Base-by-base conservation (phyloP, 2,113 vertebrate species). In the Zosterops lateralis region DNA sequence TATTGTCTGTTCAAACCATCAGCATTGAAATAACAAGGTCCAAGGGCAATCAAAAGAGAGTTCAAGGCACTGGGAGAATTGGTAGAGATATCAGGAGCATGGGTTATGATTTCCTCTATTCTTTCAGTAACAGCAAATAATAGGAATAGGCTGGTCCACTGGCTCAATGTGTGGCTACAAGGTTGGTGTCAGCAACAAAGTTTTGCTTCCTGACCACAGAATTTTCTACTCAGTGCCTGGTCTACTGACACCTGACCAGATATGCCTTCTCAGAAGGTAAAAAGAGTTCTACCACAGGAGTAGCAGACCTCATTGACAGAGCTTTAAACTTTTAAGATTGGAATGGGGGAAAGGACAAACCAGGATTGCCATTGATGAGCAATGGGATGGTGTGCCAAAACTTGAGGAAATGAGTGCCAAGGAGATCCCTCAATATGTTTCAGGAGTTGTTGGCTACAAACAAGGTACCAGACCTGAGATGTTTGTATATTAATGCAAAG, bases 221-320 rank as follows among this genome's bases (percentile, higher is more conserved):
- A 32, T 32, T 29, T 34, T 50, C 13, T 36, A 17, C 6, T 42
- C 20, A 58, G 20, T 0, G 0, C 20, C 44, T 58, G 31, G 10
- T 66, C 20, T 25, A 21, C 17, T 44, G 36, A 32, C 36, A 15
- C 14, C 3, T 44, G 14, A 44, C 5, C 14, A 32, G 32, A 15
- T 32, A 25, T 12, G 11, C 5, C 7, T 51, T 44, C 26, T 67
- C 17, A 22, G 18, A 36, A 36, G 7, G 17, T 8, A 31, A 44
- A 34, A 36, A 31, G 10, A 58, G 21, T 12, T 60, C 17, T 67
- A 58, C 17, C 36, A 20, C 16, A 58, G 20, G 13, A 42, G 31
- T 50, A 50, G 24, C 31, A 66, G 25, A 58, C 26, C 10, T 67
- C 20, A 14, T 18, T 44, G 36, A 32, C 21, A 68, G 14, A 76